Conservation (phyloP, 2,113 vertebrate species). For the Trematocara marginatum region DNA sequence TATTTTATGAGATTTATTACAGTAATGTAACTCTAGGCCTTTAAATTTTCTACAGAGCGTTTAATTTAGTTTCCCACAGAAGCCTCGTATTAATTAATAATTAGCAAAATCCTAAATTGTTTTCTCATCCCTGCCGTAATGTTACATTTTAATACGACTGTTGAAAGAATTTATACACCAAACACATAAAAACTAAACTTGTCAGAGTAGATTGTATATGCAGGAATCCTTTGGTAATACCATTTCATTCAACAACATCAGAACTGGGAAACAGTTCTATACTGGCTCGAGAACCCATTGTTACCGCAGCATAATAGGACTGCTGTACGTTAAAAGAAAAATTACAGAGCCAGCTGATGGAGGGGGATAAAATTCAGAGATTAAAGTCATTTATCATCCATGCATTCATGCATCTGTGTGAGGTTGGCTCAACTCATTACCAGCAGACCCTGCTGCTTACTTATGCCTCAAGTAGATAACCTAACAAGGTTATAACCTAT, state of each 20-base stretch:
- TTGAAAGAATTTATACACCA: neutral
- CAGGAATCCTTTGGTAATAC: neutral
- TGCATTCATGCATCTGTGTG: neutral
- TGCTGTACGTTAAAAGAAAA: neutral
- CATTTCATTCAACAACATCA: neutral
- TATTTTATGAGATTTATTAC: neutral
- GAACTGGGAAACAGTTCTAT: neutral
- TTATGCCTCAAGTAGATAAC: neutral
- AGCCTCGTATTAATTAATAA: neutral
- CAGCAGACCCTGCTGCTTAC: neutral
- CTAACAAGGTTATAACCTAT: neutral
- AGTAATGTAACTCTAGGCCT: neutral
- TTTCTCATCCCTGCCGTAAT: neutral
- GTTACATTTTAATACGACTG: neutral
- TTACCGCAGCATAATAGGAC: neutral
- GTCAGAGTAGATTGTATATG: neutral
- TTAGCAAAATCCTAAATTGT: neutral
- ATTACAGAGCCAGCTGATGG: neutral
- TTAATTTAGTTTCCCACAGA: neutral
- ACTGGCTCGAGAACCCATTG: neutral
- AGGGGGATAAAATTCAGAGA: neutral
- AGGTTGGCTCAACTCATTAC: neutral
- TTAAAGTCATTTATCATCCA: neutral
- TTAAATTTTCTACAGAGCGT: neutral
- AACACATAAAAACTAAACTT: neutral